Percentiles rank a stretch among this genome's conserved stretches.
Evolutionary conservation across 2,797 vertebrate species (phyloP).

Genomic region (Ctenopoma kingsleyae): DNA sequence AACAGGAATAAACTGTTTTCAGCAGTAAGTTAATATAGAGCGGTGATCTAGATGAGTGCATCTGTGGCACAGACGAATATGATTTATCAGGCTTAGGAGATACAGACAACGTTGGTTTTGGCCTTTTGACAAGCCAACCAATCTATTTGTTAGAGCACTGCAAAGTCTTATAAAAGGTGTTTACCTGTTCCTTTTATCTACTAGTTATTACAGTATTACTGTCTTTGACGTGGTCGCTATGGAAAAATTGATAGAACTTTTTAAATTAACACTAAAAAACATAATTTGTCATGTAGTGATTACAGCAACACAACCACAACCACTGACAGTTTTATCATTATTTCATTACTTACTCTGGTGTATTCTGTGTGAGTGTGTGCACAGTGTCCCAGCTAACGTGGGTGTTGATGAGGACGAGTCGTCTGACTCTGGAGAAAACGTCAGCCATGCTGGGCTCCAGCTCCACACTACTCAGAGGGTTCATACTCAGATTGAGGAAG

Average conservation of each 20-base stretch:
- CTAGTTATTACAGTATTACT: not conserved
- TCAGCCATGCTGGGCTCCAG: constrained; percentile 90
- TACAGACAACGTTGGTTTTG: no score
- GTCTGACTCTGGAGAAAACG: constrained; percentile 90
- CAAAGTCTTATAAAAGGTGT: no score
- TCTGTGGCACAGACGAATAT: no score
- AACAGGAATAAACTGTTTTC: no score
- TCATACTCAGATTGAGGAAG: constrained; percentile 98
- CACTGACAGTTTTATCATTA: not conserved
- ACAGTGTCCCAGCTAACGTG: constrained; percentile 96
- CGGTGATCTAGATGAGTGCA: no score
- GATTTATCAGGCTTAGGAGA: no score
- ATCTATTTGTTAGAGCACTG: no score
- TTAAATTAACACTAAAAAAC: not conserved
- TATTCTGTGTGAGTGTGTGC: constrained; percentile 92
- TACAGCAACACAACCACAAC: no score
- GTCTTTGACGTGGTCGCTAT: not conserved
- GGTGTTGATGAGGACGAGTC: constrained; percentile 97
- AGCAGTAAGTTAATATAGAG: no score
- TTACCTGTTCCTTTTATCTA: no score
- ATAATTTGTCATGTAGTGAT: not conserved
- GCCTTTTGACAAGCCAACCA: no score
- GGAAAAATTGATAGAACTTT: not conserved
- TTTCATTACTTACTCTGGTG: constrained; percentile 89
- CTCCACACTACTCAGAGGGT: constrained; percentile 91